Conservation (phyloP, 2,113 vertebrate genomes). For the Leucosticte australis region DNA sequence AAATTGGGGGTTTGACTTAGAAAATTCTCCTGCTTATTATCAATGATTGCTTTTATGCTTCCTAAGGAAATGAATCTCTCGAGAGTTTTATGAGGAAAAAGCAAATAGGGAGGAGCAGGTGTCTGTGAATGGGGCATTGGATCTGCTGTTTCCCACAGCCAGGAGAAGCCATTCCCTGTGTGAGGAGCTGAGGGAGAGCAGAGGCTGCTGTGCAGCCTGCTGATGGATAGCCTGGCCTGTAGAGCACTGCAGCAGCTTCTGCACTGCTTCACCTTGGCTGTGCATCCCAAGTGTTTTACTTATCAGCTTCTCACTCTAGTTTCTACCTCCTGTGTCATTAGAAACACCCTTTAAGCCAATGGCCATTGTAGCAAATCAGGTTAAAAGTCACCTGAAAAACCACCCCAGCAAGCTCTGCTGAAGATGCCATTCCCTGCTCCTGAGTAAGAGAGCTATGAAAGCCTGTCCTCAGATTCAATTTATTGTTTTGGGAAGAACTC, state of each 20-base stretch:
- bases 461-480: not conserved
- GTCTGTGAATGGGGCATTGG: not conserved
- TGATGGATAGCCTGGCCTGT: accelerated
- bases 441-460: not conserved
- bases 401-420: not conserved
- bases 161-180: not conserved
- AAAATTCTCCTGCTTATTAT: not conserved
- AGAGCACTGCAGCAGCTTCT: not conserved
- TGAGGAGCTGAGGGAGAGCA: not conserved
- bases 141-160: not conserved
- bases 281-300: not conserved
- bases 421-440: not conserved
- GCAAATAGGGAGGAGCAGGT: not conserved
- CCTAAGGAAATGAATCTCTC: not conserved
- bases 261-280: not conserved
- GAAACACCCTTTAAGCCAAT: not conserved
- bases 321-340: not conserved
- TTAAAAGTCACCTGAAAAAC: not conserved
- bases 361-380: not conserved
- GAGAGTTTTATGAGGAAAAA: not conserved
- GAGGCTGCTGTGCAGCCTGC: not conserved
- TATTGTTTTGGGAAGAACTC: not conserved
- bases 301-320: not conserved
- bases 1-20: not conserved
- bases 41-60: not conserved